These are phyloP conservation scores for Willisornis vidua DNA, from an alignment of 2,113 vertebrate genomes.

Conservation along the genomic window DNA sequence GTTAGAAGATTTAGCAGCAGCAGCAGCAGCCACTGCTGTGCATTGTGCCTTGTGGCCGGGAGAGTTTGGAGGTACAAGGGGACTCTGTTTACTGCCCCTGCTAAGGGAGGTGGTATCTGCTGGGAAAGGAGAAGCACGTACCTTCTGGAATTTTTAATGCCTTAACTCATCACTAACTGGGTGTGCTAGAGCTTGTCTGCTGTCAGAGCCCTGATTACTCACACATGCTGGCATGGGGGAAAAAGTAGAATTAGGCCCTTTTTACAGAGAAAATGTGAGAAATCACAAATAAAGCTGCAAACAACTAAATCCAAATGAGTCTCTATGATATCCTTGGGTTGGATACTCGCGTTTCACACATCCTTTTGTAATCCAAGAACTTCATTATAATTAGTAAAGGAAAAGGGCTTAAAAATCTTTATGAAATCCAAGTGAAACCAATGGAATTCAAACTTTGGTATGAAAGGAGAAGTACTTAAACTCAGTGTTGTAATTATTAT, in stretches of 20 bases:
- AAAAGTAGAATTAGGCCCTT: not conserved
- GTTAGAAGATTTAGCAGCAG: not conserved
- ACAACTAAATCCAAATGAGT: not conserved
- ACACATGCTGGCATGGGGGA: not conserved
- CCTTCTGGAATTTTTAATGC: not conserved
- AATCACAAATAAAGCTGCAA: constrained; percentile 11
- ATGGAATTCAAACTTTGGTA: not conserved
- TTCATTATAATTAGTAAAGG: not conserved
- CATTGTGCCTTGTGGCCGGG: not conserved
- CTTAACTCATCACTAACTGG: not conserved
- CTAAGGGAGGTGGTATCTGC: not conserved
- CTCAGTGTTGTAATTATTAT: not conserved
- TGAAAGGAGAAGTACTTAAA: not conserved
- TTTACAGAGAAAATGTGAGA: not conserved
- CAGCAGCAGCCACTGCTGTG: not conserved
- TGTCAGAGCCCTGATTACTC: not conserved
- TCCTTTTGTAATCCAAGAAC: not conserved
- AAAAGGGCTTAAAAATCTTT: not conserved
- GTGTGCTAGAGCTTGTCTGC: not conserved
- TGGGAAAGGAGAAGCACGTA: not conserved
- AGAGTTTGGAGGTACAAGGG: not conserved
- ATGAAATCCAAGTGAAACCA: not conserved
- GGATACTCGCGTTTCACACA: not conserved
- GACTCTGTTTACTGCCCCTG: not conserved
- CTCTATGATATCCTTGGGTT: not conserved